phyloP scores from a whole-genome alignment of 2,797 vertebrate species.

The Scarus forsteni region DNA sequence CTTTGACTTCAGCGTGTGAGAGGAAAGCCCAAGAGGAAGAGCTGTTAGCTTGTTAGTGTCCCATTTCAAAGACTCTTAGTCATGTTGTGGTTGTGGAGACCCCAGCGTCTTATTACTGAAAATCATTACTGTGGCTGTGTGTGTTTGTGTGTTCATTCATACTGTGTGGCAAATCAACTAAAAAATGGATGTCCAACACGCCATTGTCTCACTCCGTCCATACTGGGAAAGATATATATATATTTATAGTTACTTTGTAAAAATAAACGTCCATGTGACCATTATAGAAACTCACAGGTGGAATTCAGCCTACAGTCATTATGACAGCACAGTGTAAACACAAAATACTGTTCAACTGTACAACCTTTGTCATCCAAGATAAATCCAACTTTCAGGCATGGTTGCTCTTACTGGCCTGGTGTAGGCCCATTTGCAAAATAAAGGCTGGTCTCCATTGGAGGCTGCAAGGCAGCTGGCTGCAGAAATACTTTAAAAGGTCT shows the following conservation, averaged over 20 bases:
- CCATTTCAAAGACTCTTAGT: constrained; percentile 51
- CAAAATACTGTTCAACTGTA: too few species aligned
- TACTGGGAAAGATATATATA: neutral
- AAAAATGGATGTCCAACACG: neutral
- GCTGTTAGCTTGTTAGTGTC: constrained; percentile 69
- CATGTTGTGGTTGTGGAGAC: constrained; percentile 27
- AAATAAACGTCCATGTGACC: neutral
- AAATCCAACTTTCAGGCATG: too few species aligned
- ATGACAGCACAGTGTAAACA: too few species aligned
- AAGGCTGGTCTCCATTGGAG: too few species aligned
- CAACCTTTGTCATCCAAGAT: too few species aligned
- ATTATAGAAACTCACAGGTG: neutral
- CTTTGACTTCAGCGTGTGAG: constrained; percentile 26
- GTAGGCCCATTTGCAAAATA: too few species aligned
- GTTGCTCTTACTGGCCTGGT: too few species aligned
- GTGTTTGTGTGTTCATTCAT: constrained; percentile 22
- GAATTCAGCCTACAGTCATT: too few species aligned
- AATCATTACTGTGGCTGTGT: constrained; percentile 41
- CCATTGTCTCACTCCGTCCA: neutral
- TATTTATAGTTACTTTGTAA: neutral
- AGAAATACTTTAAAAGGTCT: too few species aligned
- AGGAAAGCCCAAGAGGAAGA: constrained; percentile 27
- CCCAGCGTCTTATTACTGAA: constrained; percentile 53
- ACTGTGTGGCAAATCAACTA: neutral
- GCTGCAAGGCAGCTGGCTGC: too few species aligned